These are phyloP conservation scores for Catharus fuscescens DNA, from an alignment of 2,113 vertebrate species.

Conservation along the genomic window DNA sequence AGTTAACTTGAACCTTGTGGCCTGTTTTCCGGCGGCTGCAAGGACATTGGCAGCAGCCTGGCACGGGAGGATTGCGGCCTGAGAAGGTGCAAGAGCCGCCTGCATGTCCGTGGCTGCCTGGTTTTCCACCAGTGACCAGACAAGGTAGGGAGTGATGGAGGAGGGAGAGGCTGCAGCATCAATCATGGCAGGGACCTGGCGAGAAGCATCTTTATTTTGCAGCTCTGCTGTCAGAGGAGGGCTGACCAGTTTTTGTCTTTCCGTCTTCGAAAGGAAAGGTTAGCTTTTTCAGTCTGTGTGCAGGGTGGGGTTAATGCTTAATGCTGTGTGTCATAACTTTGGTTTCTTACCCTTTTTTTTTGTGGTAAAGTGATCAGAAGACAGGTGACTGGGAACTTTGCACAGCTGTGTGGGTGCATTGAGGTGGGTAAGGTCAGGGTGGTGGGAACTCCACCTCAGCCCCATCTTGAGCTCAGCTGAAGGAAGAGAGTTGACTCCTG, in stretches of 20 bases:
- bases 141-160: conserved; percentile 80
- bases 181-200: conserved; percentile 81
- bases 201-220: conserved; percentile 64
- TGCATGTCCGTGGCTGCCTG: conserved; percentile 64
- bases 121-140: conserved; percentile 79
- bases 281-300: not conserved
- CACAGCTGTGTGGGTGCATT: not conserved
- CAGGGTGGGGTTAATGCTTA: conserved; percentile 8
- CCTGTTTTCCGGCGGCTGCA: conserved; percentile 89
- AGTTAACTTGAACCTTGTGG: conserved; percentile 95
- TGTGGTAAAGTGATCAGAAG: conserved; percentile 35
- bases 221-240: conserved; percentile 36
- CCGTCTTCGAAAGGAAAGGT: conserved; percentile 32
- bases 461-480: not conserved
- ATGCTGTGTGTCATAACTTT: conserved; percentile 30
- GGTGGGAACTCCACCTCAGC: conserved; percentile 2
- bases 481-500: not conserved
- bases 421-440: not conserved
- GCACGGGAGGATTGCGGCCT: conserved; percentile 87
- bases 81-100: conserved; percentile 69
- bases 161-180: conserved; percentile 79
- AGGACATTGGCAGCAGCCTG: conserved; percentile 93
- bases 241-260: conserved; percentile 38
- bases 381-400: conserved; percentile 8
- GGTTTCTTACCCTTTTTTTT: not conserved